These are phyloP conservation scores for Oscheius sp. DNA, from an alignment of 2,888 invertebrate species.

Conservation along the genomic window DNA sequence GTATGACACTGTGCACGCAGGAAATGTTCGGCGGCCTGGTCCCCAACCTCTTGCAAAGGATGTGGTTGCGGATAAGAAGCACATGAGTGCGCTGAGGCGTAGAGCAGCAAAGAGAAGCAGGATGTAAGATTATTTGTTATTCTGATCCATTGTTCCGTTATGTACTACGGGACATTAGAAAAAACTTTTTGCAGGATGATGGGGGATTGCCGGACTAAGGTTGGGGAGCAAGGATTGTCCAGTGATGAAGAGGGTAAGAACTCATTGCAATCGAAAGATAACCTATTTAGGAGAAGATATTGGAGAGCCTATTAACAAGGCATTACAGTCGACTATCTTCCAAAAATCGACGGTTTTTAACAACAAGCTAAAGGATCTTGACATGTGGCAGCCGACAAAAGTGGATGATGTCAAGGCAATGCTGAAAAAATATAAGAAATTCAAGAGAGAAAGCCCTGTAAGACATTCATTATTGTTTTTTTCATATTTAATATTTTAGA, in stretches of 20 bases:
- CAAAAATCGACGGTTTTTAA: constrained; percentile 22
- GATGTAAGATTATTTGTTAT: constrained; percentile 17
- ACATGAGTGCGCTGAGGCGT: constrained; percentile 7
- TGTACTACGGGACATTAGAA: background rate
- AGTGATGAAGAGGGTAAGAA: constrained; percentile 38
- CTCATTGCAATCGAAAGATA: background rate
- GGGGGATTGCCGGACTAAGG: constrained; percentile 29
- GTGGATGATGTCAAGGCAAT: constrained; percentile 44
- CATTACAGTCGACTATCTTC: constrained; percentile 4
- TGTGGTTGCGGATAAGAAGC: constrained; percentile 3
- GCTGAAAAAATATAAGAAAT: constrained; percentile 42
- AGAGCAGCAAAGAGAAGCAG: constrained; percentile 25
- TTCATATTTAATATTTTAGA: constrained; percentile 4
- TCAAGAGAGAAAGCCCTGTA: constrained; percentile 43
- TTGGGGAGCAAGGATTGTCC: constrained; percentile 36
- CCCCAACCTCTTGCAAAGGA: constrained; percentile 15
- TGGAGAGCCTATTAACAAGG: constrained; percentile 24
- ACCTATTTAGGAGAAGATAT: constrained; percentile 21
- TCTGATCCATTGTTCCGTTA: background rate
- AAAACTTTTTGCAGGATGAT: constrained; percentile 33
- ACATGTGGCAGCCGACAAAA: constrained; percentile 48
- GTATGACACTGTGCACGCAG: background rate
- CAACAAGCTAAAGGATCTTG: constrained; percentile 40
- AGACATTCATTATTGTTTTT: no score
- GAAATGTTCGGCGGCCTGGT: constrained; percentile 5